Conservation (phyloP, 2,113 vertebrate genomes). For the Rafetus swinhoei region DNA sequence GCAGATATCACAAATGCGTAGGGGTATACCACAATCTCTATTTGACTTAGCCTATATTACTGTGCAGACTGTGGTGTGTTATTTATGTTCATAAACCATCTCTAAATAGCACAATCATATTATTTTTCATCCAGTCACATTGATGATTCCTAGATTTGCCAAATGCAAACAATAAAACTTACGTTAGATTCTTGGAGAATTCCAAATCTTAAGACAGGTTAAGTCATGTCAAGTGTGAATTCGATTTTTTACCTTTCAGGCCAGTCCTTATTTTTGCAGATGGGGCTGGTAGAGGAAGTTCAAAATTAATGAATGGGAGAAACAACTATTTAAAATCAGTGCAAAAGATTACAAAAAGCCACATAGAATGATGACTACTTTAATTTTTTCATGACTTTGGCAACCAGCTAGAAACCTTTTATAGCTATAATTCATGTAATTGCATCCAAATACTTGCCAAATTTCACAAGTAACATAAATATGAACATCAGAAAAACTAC, state of each 20-base stretch:
- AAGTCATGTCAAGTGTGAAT: background rate
- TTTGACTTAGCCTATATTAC: background rate
- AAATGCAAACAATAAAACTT: background rate
- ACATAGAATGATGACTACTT: background rate
- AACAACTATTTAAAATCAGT: background rate
- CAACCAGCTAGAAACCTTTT: constrained; percentile 15
- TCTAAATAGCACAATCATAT: background rate
- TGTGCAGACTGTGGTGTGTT: background rate
- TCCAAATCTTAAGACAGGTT: background rate
- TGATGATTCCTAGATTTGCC: background rate
- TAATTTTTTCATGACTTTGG: background rate
- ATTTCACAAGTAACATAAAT: constrained; percentile 23
- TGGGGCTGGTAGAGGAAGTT: too few species aligned
- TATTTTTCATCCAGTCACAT: background rate
- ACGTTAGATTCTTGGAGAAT: background rate
- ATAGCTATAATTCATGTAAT: constrained; percentile 9
- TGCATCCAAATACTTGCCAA: constrained; percentile 1
- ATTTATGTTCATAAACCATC: background rate
- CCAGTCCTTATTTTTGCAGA: background rate
- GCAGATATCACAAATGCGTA: background rate
- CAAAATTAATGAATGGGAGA: background rate
- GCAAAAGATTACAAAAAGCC: background rate
- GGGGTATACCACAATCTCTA: background rate
- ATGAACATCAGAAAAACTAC: constrained; percentile 28
- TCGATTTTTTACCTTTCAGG: background rate